phyloP scores from a whole-genome alignment of 2,797 vertebrate genomes.

The Decapterus maruadsi region DNA sequence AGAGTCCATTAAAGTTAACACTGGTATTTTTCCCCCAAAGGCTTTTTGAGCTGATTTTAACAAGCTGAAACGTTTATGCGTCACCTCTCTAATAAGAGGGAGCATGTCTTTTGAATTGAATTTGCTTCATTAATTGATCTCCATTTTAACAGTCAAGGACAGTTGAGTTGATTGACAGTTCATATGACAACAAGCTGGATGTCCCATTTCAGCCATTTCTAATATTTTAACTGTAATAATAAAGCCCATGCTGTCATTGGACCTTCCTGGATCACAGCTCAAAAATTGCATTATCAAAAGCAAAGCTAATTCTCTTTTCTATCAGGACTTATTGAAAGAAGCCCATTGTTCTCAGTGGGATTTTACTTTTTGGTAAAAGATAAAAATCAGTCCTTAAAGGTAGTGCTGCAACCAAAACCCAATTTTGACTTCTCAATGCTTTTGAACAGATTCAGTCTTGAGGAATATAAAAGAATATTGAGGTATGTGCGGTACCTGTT shows the following conservation, averaged over 20 bases:
- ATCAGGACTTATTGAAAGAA: conserved; percentile 1
- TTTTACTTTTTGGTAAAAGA: conserved; percentile 1
- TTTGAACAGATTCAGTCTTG: conserved; percentile 1
- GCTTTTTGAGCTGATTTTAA: conserved; percentile 38
- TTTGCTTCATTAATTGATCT: neutral
- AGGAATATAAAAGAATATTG: neutral
- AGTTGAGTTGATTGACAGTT: neutral
- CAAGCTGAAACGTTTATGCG: neutral
- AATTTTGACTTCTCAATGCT: neutral
- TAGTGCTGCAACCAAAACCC: conserved; percentile 7
- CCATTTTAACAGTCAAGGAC: neutral
- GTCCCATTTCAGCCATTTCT: neutral
- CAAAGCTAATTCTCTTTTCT: neutral
- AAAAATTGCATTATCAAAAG: neutral
- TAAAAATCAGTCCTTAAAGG: neutral
- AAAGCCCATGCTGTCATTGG: neutral
- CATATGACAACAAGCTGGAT: neutral
- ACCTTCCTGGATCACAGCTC: neutral
- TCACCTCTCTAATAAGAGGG: neutral
- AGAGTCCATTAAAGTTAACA: conserved; percentile 28
- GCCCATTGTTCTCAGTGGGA: neutral
- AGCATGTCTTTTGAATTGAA: neutral
- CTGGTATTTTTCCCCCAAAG: conserved; percentile 14
- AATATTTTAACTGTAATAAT: neutral
- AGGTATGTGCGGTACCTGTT: neutral